Percentiles rank a stretch among this genome's conserved stretches.
phyloP scores from a whole-genome alignment of 2,888 invertebrate genomes.

The Salticus scenicus region DNA sequence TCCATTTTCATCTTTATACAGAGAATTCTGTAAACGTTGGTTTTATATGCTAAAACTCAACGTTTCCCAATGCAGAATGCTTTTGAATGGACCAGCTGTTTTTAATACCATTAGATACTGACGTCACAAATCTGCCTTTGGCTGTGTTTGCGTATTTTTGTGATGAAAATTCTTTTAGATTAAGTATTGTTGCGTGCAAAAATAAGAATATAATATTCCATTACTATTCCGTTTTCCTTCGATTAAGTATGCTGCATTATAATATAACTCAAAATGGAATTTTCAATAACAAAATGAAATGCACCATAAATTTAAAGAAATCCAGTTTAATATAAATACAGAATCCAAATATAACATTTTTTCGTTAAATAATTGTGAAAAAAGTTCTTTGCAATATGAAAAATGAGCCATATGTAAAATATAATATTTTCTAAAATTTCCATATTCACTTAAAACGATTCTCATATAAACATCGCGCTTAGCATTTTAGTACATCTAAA shows the following conservation, averaged over 20 bases:
- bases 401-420: no score
- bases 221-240: slow-evolving; percentile 44
- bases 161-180: slow-evolving; percentile 36
- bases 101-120: slow-evolving; percentile 41
- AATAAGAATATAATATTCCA: slow-evolving; percentile 49
- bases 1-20: slow-evolving; percentile 59
- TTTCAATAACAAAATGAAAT: background rate
- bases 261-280: background rate
- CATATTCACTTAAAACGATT: no score
- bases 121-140: slow-evolving; percentile 47
- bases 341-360: background rate
- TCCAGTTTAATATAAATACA: background rate
- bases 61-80: slow-evolving; percentile 37
- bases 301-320: background rate
- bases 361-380: no score
- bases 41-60: slow-evolving; percentile 67
- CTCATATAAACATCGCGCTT: no score
- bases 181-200: slow-evolving; percentile 37
- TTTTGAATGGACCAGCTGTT: slow-evolving; percentile 56
- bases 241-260: background rate
- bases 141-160: slow-evolving; percentile 34
- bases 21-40: slow-evolving; percentile 50
- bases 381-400: no score
- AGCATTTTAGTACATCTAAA: no score
- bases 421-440: no score